Evolutionary conservation across 2,888 invertebrate genomes (phyloP), one percentile per base, ranked within the genome.

Genomic region (Cryptops parisi): DNA sequence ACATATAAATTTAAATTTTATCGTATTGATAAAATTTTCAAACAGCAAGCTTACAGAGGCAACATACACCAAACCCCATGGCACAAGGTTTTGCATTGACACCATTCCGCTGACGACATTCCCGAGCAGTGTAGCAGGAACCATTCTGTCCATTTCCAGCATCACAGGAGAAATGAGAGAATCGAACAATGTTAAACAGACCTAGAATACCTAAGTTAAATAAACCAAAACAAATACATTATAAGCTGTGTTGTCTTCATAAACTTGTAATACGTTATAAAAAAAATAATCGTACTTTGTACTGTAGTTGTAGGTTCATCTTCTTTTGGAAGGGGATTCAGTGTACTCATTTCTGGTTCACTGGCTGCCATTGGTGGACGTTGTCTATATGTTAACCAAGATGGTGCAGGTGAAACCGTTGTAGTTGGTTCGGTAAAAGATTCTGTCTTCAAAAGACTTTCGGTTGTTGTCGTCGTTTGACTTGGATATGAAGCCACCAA

Each of bases 131-230:
- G 64, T 85, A 73, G 63, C 89, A 89, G 5, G 82, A 85, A 12
- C 89, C 89, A 61, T 81, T 81, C 65, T 87, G 85, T 0, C 86
- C 87, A 0, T 80, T 79, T 0, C 80, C 75, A 6, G 82, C 82
- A 2, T 76, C 72, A 65, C 89, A 89, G 0, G 76, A 76, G 17
- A 80, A 80, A 57, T 82, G 82, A 2, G 80, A 79, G 60, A 87
- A 83, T 57, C 82, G 81, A 38, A 87, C 79, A 62, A 87, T 76
- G 1, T 84, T 84, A 65, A 89, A 85, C 15, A 89, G 68, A 43
- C 51, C 51, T 9, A 51, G 26, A 21, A 51, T 49, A 21, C 17
- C 51, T 51, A n/a, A n/a, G n/a, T n/a, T n/a, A n/a, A n/a, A n/a
- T n/a, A n/a, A n/a, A n/a, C n/a, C n/a, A 43, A 9, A 43, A 43